phyloP scores from a whole-genome alignment of 64 coral and sea anemone species.

The Actinia tenebrosa region DNA sequence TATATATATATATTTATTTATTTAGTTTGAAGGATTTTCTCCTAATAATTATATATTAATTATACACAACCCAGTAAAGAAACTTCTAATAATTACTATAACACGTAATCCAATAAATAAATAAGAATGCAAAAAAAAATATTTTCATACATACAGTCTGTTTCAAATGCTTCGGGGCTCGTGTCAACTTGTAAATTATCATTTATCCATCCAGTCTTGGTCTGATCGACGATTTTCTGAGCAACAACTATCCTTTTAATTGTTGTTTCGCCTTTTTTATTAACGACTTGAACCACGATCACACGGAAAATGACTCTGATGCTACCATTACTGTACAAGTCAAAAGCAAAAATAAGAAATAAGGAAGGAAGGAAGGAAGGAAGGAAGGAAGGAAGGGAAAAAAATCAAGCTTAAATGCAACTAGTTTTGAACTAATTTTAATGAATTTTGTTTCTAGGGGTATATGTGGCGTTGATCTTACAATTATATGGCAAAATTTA shows the following conservation, averaged over 20 bases:
- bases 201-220: conserved; percentile 9
- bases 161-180: not conserved
- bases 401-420: no score
- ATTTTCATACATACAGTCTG: conserved; percentile 2
- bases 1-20: no score
- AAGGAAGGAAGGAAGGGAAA: no score
- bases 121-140: not conserved
- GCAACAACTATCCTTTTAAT: not conserved
- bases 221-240: not conserved
- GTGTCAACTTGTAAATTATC: conserved; percentile 7
- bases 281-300: not conserved
- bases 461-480: no score
- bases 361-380: no score
- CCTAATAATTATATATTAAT: no score
- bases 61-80: no score
- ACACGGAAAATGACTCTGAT: not conserved
- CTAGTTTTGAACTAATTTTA: no score
- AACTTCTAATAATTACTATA: no score
- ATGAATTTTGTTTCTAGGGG: no score
- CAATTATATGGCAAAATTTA: no score
- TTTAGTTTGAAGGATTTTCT: no score
- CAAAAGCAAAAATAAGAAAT: not conserved
- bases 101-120: not conserved
- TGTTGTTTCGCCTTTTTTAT: not conserved
- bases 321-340: conserved; percentile 1